These are phyloP conservation scores for Monoplex corrugatus DNA, from an alignment of 2,888 invertebrate genomes.

Conservation along the genomic window DNA sequence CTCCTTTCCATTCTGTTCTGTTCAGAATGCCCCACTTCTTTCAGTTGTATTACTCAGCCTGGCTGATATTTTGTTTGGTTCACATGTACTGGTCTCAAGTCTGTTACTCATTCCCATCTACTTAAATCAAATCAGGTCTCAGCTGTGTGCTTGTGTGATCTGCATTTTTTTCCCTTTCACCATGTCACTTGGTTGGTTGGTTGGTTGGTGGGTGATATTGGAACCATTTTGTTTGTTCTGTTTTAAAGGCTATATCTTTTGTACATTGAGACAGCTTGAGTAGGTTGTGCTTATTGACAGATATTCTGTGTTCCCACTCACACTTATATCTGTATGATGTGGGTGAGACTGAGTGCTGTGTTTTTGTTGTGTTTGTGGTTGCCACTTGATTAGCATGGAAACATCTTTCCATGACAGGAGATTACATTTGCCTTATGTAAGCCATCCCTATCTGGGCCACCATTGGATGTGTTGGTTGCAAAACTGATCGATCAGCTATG, in stretches of 20 bases:
- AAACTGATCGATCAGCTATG: too few species aligned
- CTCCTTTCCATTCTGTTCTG: too few species aligned
- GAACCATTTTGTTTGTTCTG: not conserved
- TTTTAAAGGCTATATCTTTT: not conserved
- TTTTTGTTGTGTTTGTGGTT: not conserved
- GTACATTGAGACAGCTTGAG: not conserved
- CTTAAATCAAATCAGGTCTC: not conserved
- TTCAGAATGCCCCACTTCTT: too few species aligned
- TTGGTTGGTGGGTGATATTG: not conserved
- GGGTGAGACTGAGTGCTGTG: not conserved
- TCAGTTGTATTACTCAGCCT: too few species aligned
- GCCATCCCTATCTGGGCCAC: too few species aligned
- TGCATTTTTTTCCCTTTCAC: not conserved
- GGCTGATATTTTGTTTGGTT: too few species aligned
- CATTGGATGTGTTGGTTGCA: too few species aligned
- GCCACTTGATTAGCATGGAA: not conserved
- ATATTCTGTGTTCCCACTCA: not conserved
- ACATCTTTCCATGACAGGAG: not conserved
- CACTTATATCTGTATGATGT: not conserved
- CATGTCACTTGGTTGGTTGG: not conserved
- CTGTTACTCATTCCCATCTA: conserved; percentile 14
- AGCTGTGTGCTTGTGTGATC: not conserved
- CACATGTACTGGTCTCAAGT: not conserved
- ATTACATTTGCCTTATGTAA: too few species aligned
- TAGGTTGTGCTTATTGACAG: not conserved